Evolutionary conservation across 2,113 vertebrate genomes (phyloP).

Genomic region (Bucco capensis): DNA sequence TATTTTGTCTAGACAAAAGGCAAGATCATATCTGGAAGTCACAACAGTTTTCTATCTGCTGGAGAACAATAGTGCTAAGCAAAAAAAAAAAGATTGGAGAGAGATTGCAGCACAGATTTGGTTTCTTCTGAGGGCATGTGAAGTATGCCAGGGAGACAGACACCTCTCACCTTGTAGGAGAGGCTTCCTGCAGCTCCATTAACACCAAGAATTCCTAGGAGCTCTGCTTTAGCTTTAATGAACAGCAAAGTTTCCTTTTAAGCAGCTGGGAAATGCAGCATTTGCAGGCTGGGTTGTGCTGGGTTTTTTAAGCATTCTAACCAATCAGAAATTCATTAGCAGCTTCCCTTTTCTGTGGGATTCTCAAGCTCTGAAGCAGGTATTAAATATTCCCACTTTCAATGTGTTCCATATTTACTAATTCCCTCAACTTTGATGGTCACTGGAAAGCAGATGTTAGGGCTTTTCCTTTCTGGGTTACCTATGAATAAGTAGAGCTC

Average conservation of each 20-base stretch:
- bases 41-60: not conserved
- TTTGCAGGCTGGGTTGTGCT: not conserved
- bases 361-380: not conserved
- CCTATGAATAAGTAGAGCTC: not conserved
- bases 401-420: constrained; percentile 26
- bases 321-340: not conserved
- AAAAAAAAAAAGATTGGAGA: constrained; percentile 12
- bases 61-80: not conserved
- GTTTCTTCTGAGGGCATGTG: not conserved
- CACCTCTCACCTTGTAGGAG: not conserved
- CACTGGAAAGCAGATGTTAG: constrained; percentile 25
- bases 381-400: constrained; percentile 2
- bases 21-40: constrained; percentile 33
- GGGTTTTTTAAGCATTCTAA: not conserved
- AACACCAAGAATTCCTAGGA: not conserved
- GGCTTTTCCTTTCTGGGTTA: constrained; percentile 2
- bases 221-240: not conserved
- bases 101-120: not conserved
- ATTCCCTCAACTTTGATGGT: not conserved
- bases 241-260: not conserved
- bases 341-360: not conserved
- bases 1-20: constrained; percentile 57
- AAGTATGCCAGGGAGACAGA: not conserved
- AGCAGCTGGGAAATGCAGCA: not conserved
- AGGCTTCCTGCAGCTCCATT: not conserved